Percentiles rank a stretch among this genome's conserved stretches.
phyloP scores from a whole-genome alignment of 1,140 invertebrate species.

The Scaptomyza hsui region DNA sequence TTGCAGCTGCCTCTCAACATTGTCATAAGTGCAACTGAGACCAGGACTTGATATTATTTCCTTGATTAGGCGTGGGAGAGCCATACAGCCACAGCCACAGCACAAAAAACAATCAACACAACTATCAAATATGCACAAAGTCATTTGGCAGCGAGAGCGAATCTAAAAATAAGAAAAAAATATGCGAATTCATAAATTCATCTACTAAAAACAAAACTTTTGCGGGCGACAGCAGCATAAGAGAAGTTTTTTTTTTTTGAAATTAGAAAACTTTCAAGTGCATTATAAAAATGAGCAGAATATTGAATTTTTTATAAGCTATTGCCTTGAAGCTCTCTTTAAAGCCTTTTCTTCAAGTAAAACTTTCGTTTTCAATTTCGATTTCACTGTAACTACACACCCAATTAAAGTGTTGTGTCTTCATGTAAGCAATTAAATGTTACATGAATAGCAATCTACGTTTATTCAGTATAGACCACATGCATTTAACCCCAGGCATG shows the following conservation, averaged over 20 bases:
- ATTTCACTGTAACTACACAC: not conserved
- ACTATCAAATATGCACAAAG: conserved; percentile 68
- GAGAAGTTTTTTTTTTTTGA: not conserved
- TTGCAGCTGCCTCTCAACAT: conserved; percentile 37
- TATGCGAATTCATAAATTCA: not conserved
- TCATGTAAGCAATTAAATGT: conserved; percentile 8
- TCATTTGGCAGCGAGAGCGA: conserved; percentile 40
- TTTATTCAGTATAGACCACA: conserved; percentile 17
- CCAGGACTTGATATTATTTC: conserved; percentile 56
- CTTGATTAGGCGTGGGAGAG: conserved; percentile 63
- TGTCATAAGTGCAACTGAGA: conserved; percentile 77
- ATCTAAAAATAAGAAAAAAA: not conserved
- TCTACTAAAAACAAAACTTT: not conserved
- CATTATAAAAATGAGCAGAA: too few species aligned
- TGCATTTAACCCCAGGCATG: conserved; percentile 21
- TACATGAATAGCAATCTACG: not conserved
- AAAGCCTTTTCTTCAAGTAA: too few species aligned
- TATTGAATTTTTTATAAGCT: too few species aligned
- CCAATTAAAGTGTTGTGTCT: conserved; percentile 10
- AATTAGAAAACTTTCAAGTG: too few species aligned
- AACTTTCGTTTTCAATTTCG: conserved; percentile 4
- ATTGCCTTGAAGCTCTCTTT: too few species aligned
- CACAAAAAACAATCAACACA: conserved; percentile 45
- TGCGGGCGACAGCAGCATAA: not conserved
- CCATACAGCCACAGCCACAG: not conserved